Percentiles rank a stretch among this genome's conserved stretches.
These are phyloP conservation scores for Sylvilagus floridanus DNA, from an alignment of 2,797 vertebrate species.

Conservation along the genomic window DNA sequence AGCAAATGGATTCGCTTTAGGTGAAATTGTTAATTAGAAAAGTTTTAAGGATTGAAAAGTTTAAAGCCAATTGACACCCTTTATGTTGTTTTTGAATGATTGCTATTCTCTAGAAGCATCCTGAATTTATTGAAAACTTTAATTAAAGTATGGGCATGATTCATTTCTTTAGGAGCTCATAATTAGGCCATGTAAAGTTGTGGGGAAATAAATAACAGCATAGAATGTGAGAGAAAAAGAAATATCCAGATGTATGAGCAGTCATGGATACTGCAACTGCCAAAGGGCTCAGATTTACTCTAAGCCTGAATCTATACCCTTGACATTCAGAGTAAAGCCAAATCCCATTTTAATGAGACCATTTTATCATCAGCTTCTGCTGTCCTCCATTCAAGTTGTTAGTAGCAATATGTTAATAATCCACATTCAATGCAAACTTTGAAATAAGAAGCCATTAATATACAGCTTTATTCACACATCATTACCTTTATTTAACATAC, in stretches of 20 bases:
- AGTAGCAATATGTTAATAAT: constrained; percentile 64
- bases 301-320: constrained; percentile 61
- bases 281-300: constrained; percentile 47
- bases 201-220: constrained; percentile 65
- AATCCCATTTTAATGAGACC: constrained; percentile 73
- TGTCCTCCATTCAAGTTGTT: constrained; percentile 17
- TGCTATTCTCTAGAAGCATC: neutral
- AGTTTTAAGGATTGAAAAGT: constrained; percentile 40
- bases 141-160: constrained; percentile 54
- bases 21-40: neutral
- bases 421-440: constrained; percentile 49
- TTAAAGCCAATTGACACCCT: neutral
- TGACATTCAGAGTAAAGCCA: constrained; percentile 64
- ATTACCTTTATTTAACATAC: constrained; percentile 24
- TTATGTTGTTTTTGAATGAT: constrained; percentile 42
- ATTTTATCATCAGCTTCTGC: constrained; percentile 62
- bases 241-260: constrained; percentile 27
- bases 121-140: constrained; percentile 58
- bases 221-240: neutral
- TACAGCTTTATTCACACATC: neutral
- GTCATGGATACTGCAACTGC: neutral
- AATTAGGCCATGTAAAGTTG: constrained; percentile 48
- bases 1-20: neutral
- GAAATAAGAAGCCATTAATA: constrained; percentile 29
- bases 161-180: constrained; percentile 36